Evolutionary conservation across 2,797 vertebrate species (phyloP), one percentile per base, ranked within the genome.

Genomic region (Smutsia gigantea): DNA sequence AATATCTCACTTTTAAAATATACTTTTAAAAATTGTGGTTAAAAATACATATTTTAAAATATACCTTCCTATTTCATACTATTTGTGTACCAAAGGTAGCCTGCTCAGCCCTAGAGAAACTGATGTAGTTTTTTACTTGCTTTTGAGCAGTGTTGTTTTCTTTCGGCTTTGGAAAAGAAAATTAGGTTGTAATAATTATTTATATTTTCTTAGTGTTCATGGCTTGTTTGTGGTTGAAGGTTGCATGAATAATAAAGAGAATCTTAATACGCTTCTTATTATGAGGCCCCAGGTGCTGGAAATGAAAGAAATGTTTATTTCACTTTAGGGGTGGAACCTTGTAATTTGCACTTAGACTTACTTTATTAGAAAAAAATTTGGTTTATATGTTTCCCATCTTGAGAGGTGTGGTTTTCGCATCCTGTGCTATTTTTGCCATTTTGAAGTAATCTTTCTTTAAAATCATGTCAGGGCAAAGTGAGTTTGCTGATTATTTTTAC

Each of bases 401-500:
- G 53, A 77, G n/a, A 84, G 61, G 29, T 95, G 25, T 68, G 63
- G n/a, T 59, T 96, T 96, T 96, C 96, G 17, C 69, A 64, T 83
- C 55, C 71, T 75, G 34, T 89, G 39, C 49, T 93, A 3, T 90
- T 96, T 94, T 94, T 93, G 42, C 71, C 64, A 27, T 85, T 90
- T 71, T 79, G 68, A 72, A 95, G 34, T 74, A 46, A 49, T 84
- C 63, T 95, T 66, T 91, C 31, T 89, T 85, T 90, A 46, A 91
- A 72, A 86, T 77, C 31, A 14, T 95, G 46, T 68, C 51, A 89
- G 19, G 37, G 66, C 64, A 87, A 83, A 93, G 27, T 69, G n/a
- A 81, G 53, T 92, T 63, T 69, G 51, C 37, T 86, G 15, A 78
- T 81, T 75, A 53, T 95, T 95, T 89, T 93, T 93, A 53, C 15